Percentiles rank a stretch among this genome's conserved stretches.
phyloP scores from a whole-genome alignment of 2,113 vertebrate species.

The Parus major region DNA sequence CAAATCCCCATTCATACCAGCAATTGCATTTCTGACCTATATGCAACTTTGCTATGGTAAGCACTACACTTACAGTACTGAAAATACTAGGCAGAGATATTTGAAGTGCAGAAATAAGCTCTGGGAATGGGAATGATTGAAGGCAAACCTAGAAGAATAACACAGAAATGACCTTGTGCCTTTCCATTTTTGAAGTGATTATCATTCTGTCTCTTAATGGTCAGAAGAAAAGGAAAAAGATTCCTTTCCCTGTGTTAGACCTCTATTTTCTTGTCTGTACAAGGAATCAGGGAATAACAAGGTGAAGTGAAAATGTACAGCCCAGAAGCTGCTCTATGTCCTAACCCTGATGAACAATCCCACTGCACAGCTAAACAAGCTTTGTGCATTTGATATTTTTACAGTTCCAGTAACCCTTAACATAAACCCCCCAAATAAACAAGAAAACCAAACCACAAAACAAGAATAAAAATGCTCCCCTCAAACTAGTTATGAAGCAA shows the following conservation, averaged over 20 bases:
- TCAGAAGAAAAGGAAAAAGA: background rate
- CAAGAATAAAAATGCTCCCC: background rate
- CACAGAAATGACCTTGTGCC: background rate
- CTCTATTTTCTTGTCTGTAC: background rate
- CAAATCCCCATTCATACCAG: background rate
- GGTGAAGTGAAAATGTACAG: background rate
- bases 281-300: background rate
- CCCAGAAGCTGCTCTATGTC: background rate
- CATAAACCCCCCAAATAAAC: background rate
- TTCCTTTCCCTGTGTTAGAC: background rate
- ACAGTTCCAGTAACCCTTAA: background rate
- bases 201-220: background rate
- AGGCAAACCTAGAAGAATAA: background rate
- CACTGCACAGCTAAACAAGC: background rate
- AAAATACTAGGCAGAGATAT: background rate
- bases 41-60: fast-evolving
- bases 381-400: background rate
- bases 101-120: background rate
- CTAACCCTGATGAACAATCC: background rate
- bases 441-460: background rate
- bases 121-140: background rate
- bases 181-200: background rate
- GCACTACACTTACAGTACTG: background rate
- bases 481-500: background rate
- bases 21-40: background rate